Percentiles rank a stretch among this genome's conserved stretches.
Evolutionary conservation across 2,797 vertebrate species (phyloP).

Genomic region (Ambastaia sidthimunki): DNA sequence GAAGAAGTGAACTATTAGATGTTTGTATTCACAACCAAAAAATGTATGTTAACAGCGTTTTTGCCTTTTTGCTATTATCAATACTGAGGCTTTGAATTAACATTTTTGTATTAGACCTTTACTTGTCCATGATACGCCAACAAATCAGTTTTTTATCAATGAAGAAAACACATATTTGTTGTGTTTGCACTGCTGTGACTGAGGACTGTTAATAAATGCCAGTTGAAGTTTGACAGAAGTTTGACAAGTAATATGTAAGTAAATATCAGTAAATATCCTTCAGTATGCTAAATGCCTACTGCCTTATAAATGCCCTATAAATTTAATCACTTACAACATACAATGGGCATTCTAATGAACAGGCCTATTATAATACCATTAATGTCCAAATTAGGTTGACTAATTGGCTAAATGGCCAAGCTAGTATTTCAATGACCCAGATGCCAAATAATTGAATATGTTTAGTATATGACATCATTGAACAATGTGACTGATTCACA

Average conservation of each 20-base stretch:
- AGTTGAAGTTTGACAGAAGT: background rate
- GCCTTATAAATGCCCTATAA: background rate
- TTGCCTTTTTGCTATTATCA: conserved; percentile 31
- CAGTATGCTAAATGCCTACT: background rate
- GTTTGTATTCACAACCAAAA: conserved; percentile 45
- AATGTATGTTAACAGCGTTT: conserved; percentile 18
- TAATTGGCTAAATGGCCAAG: background rate
- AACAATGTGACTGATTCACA: conserved; percentile 5
- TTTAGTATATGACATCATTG: conserved; percentile 5
- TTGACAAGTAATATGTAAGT: too few relatives aligned
- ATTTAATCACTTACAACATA: background rate
- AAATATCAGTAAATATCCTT: background rate
- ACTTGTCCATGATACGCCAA: conserved; percentile 4
- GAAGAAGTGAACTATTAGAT: conserved; percentile 32
- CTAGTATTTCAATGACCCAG: background rate
- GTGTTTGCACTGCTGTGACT: conserved; percentile 41
- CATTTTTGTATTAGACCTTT: conserved; percentile 29
- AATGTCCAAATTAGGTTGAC: background rate
- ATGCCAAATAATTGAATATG: background rate
- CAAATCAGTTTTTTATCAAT: background rate
- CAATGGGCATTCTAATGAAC: background rate
- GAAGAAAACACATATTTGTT: conserved; percentile 21
- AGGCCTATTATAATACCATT: background rate
- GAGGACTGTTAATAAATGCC: conserved; percentile 34
- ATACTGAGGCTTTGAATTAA: conserved; percentile 15